Evolutionary conservation across 2,888 invertebrate species (phyloP).

Genomic region (Heliconius erato): DNA sequence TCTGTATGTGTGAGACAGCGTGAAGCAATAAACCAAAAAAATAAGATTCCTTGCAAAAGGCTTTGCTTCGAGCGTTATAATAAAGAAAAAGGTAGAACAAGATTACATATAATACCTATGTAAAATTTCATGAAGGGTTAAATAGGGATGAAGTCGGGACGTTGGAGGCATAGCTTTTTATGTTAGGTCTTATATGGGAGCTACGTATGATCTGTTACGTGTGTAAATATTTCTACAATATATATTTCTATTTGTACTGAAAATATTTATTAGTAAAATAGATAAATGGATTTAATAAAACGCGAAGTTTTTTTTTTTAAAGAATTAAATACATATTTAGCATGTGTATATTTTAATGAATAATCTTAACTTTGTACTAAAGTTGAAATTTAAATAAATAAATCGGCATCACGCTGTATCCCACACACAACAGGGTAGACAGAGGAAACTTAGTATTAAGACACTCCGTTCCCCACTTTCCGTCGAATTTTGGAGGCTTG

Average conservation of each 20-base stretch:
- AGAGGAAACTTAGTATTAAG: too few species aligned
- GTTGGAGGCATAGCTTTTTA: conserved; percentile 39
- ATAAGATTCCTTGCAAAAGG: conserved; percentile 65
- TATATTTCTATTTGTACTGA: background rate
- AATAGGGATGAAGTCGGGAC: conserved; percentile 35
- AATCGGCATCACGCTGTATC: too few species aligned
- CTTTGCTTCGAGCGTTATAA: conserved; percentile 55
- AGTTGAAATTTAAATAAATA: too few species aligned
- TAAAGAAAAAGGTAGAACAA: conserved; percentile 59
- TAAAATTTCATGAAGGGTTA: conserved; percentile 57
- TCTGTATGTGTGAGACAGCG: background rate
- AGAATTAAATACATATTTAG: too few species aligned
- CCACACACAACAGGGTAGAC: too few species aligned
- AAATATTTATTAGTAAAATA: too few species aligned
- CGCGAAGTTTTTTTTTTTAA: too few species aligned
- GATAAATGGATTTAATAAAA: too few species aligned
- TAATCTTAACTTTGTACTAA: too few species aligned
- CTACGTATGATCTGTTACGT: conserved; percentile 2
- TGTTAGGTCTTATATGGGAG: conserved; percentile 17
- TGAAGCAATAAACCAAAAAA: conserved; percentile 52
- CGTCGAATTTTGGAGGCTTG: too few species aligned
- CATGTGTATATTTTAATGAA: too few species aligned
- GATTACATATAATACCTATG: conserved; percentile 51
- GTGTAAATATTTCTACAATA: background rate
- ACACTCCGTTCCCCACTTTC: too few species aligned